Conservation (phyloP, 1,140 invertebrate genomes). For the Ceratosolen fusciceps region DNA sequence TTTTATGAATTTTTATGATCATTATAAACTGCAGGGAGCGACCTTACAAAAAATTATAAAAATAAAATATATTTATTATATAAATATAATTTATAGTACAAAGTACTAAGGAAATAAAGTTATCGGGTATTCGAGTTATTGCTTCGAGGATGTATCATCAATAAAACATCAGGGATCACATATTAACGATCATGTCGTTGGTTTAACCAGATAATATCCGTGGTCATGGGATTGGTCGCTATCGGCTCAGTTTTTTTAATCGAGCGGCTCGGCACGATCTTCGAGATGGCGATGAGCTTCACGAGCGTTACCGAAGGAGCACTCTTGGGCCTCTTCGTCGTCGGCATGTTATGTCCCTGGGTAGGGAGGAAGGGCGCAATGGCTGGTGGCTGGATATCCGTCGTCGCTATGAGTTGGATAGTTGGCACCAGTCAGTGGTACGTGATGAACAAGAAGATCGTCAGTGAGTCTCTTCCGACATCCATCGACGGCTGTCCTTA, state of each 20-base stretch:
- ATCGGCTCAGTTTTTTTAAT: conserved; percentile 72
- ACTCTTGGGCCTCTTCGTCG: conserved; percentile 71
- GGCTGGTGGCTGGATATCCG: conserved; percentile 67
- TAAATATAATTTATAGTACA: too few relatives aligned
- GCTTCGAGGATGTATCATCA: too few relatives aligned
- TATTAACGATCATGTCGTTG: too few relatives aligned
- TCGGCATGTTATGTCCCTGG: conserved; percentile 73
- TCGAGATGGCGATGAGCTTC: conserved; percentile 68
- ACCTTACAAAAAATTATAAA: too few relatives aligned
- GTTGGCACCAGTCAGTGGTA: conserved; percentile 73
- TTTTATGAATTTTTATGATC: too few relatives aligned
- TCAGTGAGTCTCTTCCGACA: conserved; percentile 56
- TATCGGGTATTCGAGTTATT: too few relatives aligned
- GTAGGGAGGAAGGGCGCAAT: conserved; percentile 72
- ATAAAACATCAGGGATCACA: too few relatives aligned
- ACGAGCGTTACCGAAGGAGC: conserved; percentile 72
- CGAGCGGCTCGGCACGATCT: conserved; percentile 63
- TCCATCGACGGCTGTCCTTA: conserved; percentile 65
- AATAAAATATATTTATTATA: too few relatives aligned
- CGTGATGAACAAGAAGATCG: conserved; percentile 61
- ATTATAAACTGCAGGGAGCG: too few relatives aligned
- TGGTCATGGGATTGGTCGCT: conserved; percentile 67
- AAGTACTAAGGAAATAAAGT: too few relatives aligned
- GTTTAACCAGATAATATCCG: conserved; percentile 56
- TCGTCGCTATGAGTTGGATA: conserved; percentile 73